Percentiles rank a stretch among this genome's conserved stretches.
Conservation (phyloP, 2,797 vertebrate species). For the Bradypodion pumilum region DNA sequence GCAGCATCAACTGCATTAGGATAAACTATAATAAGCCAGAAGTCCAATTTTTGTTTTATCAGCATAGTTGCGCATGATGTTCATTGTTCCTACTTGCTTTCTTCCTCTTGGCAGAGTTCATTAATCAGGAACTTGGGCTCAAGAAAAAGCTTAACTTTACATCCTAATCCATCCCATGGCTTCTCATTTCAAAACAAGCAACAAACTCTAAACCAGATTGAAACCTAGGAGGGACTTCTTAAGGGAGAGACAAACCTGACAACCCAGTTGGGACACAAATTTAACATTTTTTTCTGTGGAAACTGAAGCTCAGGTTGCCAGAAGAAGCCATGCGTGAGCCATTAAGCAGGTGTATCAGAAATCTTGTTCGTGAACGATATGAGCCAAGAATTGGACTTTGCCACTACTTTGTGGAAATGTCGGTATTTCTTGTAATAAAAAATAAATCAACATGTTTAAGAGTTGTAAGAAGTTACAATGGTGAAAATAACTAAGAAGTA, state of each 20-base stretch:
- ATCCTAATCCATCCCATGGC: too few species aligned
- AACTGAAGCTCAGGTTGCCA: background rate
- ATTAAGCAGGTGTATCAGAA: background rate
- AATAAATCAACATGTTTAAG: conserved; percentile 48
- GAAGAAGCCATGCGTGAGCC: background rate
- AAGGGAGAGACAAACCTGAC: background rate
- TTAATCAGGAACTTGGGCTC: background rate
- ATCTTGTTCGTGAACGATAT: background rate
- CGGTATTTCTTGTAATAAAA: conserved; percentile 51
- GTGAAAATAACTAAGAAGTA: conserved; percentile 50
- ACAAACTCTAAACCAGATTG: background rate
- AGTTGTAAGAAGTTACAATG: conserved; percentile 32
- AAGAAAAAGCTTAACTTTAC: background rate
- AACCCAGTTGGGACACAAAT: background rate
- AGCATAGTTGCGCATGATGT: background rate
- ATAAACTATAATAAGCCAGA: background rate
- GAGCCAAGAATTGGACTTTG: background rate
- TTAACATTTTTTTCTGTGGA: background rate
- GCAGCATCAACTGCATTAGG: conserved; percentile 1
- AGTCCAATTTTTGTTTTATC: background rate
- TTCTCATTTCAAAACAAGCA: background rate
- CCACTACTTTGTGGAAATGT: background rate
- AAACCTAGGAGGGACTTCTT: background rate
- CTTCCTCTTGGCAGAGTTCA: background rate
- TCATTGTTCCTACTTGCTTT: background rate